Evolutionary conservation across 2,888 invertebrate species (phyloP).

Genomic region (Lamellibrachia satsuma): DNA sequence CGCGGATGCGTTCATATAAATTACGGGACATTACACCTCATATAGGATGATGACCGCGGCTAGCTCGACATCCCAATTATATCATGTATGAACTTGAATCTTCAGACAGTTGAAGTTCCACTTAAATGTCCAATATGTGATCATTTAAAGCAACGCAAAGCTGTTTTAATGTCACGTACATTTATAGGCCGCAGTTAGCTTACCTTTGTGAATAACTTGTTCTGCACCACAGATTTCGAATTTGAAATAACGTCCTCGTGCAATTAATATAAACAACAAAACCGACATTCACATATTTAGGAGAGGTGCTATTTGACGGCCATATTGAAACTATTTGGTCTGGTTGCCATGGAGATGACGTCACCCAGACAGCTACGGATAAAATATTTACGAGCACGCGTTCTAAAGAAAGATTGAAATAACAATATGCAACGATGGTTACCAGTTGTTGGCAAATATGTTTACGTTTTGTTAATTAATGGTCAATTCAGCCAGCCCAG

Average conservation of each 20-base stretch:
- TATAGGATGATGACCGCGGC: background rate
- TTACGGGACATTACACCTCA: background rate
- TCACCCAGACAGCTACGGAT: conserved; percentile 14
- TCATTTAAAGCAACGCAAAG: background rate
- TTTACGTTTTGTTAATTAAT: background rate
- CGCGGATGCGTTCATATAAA: conserved; percentile 17
- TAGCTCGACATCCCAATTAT: background rate
- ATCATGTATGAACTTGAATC: background rate
- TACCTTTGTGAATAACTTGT: background rate
- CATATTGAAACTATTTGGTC: conserved; percentile 35
- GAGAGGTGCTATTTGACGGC: conserved; percentile 26
- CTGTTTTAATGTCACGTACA: background rate
- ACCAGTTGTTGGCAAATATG: background rate
- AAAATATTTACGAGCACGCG: background rate
- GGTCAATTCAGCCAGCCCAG: background rate
- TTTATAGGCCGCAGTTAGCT: background rate
- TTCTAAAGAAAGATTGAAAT: background rate
- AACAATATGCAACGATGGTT: background rate
- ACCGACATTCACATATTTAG: background rate
- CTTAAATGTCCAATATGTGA: background rate
- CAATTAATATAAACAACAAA: conserved; percentile 5
- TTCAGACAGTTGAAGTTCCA: background rate
- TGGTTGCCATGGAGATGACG: conserved; percentile 33
- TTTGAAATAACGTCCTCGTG: background rate
- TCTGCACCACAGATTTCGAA: background rate